phyloP scores from a whole-genome alignment of 2,888 invertebrate species.

The Subacronicta megacephala region DNA sequence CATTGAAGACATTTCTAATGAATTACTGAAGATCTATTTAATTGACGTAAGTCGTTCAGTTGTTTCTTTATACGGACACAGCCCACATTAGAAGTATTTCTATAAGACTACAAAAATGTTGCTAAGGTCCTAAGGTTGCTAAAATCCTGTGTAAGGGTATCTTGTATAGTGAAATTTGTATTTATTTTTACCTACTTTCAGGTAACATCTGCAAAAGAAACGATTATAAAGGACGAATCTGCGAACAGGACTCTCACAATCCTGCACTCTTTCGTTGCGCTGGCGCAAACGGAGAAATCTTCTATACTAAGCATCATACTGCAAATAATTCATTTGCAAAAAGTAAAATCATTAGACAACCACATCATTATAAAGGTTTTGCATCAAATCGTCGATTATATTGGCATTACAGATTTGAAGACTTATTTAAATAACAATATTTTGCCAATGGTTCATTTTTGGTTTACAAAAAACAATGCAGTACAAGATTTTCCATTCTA shows the following conservation, averaged over 20 bases:
- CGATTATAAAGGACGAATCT: constrained; percentile 89
- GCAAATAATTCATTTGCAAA: constrained; percentile 86
- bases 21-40: constrained; percentile 75
- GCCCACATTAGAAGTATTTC: no score
- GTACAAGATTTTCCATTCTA: constrained; percentile 80
- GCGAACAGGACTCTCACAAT: constrained; percentile 89
- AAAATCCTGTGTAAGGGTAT: not conserved
- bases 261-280: constrained; percentile 87
- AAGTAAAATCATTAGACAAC: constrained; percentile 84
- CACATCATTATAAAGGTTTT: constrained; percentile 82
- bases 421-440: constrained; percentile 80
- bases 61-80: not conserved
- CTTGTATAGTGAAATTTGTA: not conserved
- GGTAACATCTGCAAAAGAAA: constrained; percentile 75
- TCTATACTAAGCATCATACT: constrained; percentile 88
- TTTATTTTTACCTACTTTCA: constrained; percentile 67
- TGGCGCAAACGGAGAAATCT: constrained; percentile 86
- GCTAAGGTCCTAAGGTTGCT: no score
- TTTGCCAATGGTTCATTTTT: constrained; percentile 83
- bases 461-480: constrained; percentile 78
- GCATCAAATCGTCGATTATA: constrained; percentile 68
- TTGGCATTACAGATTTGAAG: constrained; percentile 67
- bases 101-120: no score
- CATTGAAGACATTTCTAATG: constrained; percentile 61
- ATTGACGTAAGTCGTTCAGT: constrained; percentile 74